Percentiles rank a stretch among this genome's conserved stretches.
phyloP scores from a whole-genome alignment of 35 echinoderm and acorn worm species.

The Heliocidaris erythrogramma region DNA sequence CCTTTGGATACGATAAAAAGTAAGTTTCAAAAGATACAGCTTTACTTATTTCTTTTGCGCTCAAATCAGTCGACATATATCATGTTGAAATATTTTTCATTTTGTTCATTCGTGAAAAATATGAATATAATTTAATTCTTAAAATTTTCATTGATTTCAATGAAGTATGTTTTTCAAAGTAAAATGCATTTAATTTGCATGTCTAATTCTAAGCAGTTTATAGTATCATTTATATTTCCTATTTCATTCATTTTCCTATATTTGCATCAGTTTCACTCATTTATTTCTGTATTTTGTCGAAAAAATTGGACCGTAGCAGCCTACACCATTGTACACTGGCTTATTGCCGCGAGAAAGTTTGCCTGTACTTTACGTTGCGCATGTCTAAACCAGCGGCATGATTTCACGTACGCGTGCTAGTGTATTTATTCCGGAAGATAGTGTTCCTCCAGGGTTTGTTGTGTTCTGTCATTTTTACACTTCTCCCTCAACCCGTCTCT shows the following conservation, averaged over 20 bases:
- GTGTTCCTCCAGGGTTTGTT: conserved; percentile 53
- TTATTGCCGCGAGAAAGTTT: not conserved
- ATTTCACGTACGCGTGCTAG: conserved; percentile 48
- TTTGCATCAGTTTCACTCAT: not conserved
- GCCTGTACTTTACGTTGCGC: conserved; percentile 31
- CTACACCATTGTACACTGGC: no score
- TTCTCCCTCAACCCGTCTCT: not conserved
- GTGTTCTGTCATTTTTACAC: not conserved
- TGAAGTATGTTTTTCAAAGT: no score
- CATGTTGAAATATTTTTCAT: no score
- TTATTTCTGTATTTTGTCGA: not conserved
- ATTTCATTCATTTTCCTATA: not conserved
- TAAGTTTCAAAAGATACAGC: conserved; percentile 46
- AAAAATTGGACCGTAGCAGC: not conserved
- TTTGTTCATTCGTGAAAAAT: no score
- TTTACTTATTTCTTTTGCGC: no score
- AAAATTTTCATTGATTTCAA: no score
- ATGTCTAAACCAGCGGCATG: conserved; percentile 35
- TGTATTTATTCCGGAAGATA: conserved; percentile 52
- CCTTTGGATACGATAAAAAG: conserved; percentile 80
- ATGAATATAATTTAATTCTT: no score
- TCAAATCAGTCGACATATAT: no score
- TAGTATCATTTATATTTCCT: no score
- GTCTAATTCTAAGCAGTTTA: no score
- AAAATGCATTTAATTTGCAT: no score